A percentile compares a stretch with the other conserved stretches of the same genome.
Evolutionary conservation across 2,888 invertebrate genomes (phyloP).

Genomic region (Ochlodes sylvanus): DNA sequence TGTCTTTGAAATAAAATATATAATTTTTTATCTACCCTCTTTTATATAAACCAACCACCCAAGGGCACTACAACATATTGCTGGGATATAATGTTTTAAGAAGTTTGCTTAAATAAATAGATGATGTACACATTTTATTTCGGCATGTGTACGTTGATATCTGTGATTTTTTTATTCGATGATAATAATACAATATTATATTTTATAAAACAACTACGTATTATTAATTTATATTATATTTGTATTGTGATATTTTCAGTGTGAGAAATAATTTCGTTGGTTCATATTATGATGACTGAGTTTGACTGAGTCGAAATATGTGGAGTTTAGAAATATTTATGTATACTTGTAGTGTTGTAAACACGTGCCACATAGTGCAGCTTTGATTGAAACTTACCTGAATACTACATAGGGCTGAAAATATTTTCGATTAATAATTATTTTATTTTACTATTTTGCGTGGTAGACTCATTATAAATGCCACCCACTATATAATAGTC

Average conservation of each 20-base stretch:
- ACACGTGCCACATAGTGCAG: slow-evolving; percentile 27
- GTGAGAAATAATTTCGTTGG: slow-evolving; percentile 2
- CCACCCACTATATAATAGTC: neutral
- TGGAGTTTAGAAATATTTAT: slow-evolving; percentile 15
- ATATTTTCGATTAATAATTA: neutral
- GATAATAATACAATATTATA: slow-evolving; percentile 23
- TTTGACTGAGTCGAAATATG: slow-evolving; percentile 24
- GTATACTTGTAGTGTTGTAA: slow-evolving; percentile 19
- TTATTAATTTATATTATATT: slow-evolving; percentile 14
- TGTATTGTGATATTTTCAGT: slow-evolving; percentile 29
- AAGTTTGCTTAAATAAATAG: neutral
- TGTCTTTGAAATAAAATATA: too few relatives aligned
- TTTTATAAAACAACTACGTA: slow-evolving; percentile 19
- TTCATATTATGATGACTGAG: slow-evolving; percentile 24
- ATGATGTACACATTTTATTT: slow-evolving; percentile 3
- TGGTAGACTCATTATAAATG: neutral
- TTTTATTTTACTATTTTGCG: too few relatives aligned
- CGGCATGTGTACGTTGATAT: slow-evolving; percentile 23
- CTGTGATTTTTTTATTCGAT: slow-evolving; percentile 38
- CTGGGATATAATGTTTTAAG: neutral
- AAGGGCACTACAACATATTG: neutral
- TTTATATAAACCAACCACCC: too few relatives aligned
- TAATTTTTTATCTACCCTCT: too few relatives aligned
- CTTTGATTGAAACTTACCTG: slow-evolving; percentile 13
- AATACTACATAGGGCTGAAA: neutral